Base-by-base conservation (phyloP, 1,140 invertebrate species). In the Rhyzopertha dominica region DNA sequence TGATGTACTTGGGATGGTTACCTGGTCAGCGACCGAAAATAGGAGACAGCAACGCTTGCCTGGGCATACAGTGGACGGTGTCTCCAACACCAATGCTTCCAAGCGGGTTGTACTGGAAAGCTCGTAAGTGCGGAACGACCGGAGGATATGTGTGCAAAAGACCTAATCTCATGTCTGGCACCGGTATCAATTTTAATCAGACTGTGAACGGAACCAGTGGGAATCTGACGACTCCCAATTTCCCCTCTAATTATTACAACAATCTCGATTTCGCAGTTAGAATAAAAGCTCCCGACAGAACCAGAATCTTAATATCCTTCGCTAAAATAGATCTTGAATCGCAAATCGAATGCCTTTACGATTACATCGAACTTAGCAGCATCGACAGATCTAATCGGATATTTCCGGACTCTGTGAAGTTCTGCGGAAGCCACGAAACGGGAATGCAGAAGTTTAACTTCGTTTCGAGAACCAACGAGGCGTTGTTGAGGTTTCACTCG, bases 271-370 rank as follows among this genome's bases (percentile, higher is more conserved):
- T 83, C 58, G 76, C 71, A 61, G 72, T 78, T 1, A 71, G 73
- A 41, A 71, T 85, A 1, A 56, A 69, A 10, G 78, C 77, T 8
- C 79, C 82, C 0, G 63, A 74, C 3, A 67, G 73, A 34, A 78
- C 78, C 1, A 63, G 82, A 12, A 71, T 86, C 0, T 74, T 85
- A 0, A 63, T 86, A 34, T 74, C 77, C 45, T 84, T 87, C 54
- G 61, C 74, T 8, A 68, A 72, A 25, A 66, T 89, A 5, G 83
- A 87, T 52, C 54, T 88, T 5, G 86, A 89, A 60, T 72, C 71
- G 42, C 85, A 89, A 65, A 67, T 75, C 14, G 75, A 87, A 44
- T 89, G 85, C 56, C 70, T 87, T 0, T 89, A 88, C 61, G 86
- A 89, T 65, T 86, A 74, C 63, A 68, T 88, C 16, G 74, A 79